These are phyloP conservation scores for Phoeniculus purpureus DNA, from an alignment of 2,797 vertebrate species.

Conservation along the genomic window DNA sequence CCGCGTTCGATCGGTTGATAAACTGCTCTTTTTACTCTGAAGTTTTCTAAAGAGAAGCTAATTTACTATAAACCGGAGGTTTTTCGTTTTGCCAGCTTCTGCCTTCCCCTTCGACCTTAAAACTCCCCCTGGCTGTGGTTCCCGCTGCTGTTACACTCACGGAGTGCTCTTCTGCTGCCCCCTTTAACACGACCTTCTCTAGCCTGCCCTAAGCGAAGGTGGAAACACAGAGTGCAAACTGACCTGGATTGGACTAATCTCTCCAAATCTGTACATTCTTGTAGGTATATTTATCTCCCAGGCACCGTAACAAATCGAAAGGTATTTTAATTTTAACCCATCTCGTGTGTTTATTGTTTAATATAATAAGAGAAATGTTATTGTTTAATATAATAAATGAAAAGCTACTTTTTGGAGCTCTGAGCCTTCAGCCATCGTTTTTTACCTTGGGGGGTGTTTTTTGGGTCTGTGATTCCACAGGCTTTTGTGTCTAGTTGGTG, in stretches of 20 bases:
- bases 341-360: slow-evolving; percentile 84
- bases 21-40: slow-evolving; percentile 57
- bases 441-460: background rate
- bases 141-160: background rate
- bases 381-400: slow-evolving; percentile 76
- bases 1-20: slow-evolving; percentile 7
- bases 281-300: slow-evolving; percentile 81
- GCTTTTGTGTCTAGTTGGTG: background rate
- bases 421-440: slow-evolving; percentile 4
- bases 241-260: slow-evolving; percentile 75
- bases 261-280: slow-evolving; percentile 78
- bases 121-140: background rate
- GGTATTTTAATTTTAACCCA: slow-evolving; percentile 78
- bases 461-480: background rate
- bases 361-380: slow-evolving; percentile 82
- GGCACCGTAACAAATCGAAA: slow-evolving; percentile 71
- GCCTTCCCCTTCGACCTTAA: background rate
- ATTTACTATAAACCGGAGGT: slow-evolving; percentile 43
- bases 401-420: slow-evolving; percentile 70
- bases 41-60: slow-evolving; percentile 62
- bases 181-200: background rate
- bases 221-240: slow-evolving; percentile 46
- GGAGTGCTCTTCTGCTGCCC: background rate
- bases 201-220: slow-evolving; percentile 22
- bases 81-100: slow-evolving; percentile 29